These are phyloP conservation scores for Lepilemur ruficaudatus DNA, from an alignment of 2,797 vertebrate species.

Conservation along the genomic window DNA sequence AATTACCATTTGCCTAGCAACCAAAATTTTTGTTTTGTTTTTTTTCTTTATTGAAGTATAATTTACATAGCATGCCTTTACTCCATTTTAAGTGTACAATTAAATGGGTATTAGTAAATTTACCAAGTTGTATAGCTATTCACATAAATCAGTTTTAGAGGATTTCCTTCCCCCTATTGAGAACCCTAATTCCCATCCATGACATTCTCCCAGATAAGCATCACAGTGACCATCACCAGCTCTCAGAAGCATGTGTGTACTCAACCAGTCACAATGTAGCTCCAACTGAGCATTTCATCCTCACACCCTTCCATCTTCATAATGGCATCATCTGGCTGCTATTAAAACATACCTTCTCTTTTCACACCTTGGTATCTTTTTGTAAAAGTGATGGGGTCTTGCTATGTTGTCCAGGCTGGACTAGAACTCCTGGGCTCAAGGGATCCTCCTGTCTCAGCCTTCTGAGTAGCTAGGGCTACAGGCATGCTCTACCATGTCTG, in stretches of 20 bases:
- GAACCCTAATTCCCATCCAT: background rate
- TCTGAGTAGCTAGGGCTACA: background rate
- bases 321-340: background rate
- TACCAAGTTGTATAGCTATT: too few relatives aligned
- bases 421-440: background rate
- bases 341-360: background rate
- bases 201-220: background rate
- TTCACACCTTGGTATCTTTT: slow-evolving; percentile 6
- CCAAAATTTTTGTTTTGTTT: background rate
- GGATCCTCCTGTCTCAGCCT: background rate
- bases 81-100: too few relatives aligned
- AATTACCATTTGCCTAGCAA: background rate
- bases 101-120: too few relatives aligned
- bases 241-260: background rate
- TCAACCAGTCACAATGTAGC: background rate
- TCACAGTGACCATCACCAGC: background rate
- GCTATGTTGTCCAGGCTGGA: background rate
- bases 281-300: background rate
- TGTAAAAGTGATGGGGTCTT: background rate
- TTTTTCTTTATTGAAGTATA: too few relatives aligned
- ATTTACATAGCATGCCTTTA: too few relatives aligned
- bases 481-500: background rate
- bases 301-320: background rate
- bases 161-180: too few relatives aligned
- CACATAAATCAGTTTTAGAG: too few relatives aligned